Evolutionary conservation across 2,113 vertebrate species (phyloP).

Genomic region (Anolis sagrei): DNA sequence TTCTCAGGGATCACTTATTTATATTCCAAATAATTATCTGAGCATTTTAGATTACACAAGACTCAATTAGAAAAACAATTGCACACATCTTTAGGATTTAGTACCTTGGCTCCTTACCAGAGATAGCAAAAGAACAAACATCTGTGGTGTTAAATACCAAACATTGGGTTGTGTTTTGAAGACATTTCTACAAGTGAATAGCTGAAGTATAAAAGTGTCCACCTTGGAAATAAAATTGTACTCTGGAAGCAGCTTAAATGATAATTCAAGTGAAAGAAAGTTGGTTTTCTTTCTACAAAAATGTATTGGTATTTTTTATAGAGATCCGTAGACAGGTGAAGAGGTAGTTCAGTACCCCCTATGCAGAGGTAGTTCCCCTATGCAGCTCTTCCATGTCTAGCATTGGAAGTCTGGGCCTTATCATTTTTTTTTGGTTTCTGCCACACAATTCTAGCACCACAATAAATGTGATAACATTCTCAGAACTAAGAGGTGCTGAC

Average conservation of each 20-base stretch:
- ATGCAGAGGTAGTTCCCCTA: not conserved
- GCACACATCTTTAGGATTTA: too few species aligned
- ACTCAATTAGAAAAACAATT: not conserved
- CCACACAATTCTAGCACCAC: not conserved
- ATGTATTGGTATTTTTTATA: not conserved
- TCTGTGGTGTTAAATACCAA: not conserved
- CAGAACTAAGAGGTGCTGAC: not conserved
- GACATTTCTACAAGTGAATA: not conserved
- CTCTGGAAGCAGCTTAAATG: not conserved
- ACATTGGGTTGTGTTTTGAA: not conserved
- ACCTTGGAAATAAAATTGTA: too few species aligned
- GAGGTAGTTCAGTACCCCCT: not conserved
- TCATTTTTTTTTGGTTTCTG: not conserved
- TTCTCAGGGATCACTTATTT: constrained; percentile 55
- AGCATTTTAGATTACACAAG: not conserved
- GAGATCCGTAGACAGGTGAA: not conserved
- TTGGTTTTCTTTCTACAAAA: not conserved
- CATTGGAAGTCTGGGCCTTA: too few species aligned
- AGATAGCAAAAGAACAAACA: not conserved
- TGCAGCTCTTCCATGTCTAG: not conserved
- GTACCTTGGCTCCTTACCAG: fast-evolving
- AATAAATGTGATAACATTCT: not conserved
- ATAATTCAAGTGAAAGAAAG: not conserved
- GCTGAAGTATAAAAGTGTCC: not conserved
- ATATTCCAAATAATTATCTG: constrained; percentile 33